phyloP scores from a whole-genome alignment of 2,797 vertebrate species.

The Melanotaenia parkinsoni region DNA sequence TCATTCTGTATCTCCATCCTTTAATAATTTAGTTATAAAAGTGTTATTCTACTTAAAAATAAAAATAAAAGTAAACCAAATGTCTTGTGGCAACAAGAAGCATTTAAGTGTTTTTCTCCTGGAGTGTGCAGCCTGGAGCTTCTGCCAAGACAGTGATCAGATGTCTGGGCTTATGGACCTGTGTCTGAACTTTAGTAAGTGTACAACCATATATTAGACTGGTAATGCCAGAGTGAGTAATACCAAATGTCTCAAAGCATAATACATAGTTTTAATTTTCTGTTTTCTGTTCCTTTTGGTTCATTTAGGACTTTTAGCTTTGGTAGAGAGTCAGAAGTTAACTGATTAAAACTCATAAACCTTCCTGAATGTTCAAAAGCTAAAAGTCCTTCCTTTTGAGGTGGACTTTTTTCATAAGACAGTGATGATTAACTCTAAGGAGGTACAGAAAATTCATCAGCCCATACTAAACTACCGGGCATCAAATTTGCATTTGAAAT shows the following conservation, averaged over 20 bases:
- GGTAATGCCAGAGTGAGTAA: constrained; percentile 4
- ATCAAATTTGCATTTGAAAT: constrained; percentile 1
- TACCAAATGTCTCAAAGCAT: constrained; percentile 26
- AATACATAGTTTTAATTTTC: constrained; percentile 20
- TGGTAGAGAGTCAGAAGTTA: constrained; percentile 23
- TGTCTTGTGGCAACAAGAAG: background rate
- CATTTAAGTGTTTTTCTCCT: constrained; percentile 4
- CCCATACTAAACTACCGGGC: background rate
- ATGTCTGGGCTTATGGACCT: constrained; percentile 40
- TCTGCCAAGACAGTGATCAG: constrained; percentile 28
- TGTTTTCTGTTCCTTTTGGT: constrained; percentile 22
- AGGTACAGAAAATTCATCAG: constrained; percentile 15
- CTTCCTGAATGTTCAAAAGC: constrained; percentile 12
- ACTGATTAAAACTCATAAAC: constrained; percentile 27
- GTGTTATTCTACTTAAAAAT: constrained; percentile 4
- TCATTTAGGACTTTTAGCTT: constrained; percentile 28
- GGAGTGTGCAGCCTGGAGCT: constrained; percentile 35
- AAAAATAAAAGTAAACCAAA: constrained; percentile 27
- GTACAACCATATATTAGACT: constrained; percentile 34
- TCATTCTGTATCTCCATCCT: background rate
- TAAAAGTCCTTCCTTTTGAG: constrained; percentile 27
- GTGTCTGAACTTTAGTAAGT: constrained; percentile 48
- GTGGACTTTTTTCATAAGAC: constrained; percentile 9
- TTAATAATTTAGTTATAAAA: constrained; percentile 28
- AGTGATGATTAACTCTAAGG: constrained; percentile 25